Base-by-base conservation (phyloP, 2,113 vertebrate species). In the Rhodinocichla rosea region DNA sequence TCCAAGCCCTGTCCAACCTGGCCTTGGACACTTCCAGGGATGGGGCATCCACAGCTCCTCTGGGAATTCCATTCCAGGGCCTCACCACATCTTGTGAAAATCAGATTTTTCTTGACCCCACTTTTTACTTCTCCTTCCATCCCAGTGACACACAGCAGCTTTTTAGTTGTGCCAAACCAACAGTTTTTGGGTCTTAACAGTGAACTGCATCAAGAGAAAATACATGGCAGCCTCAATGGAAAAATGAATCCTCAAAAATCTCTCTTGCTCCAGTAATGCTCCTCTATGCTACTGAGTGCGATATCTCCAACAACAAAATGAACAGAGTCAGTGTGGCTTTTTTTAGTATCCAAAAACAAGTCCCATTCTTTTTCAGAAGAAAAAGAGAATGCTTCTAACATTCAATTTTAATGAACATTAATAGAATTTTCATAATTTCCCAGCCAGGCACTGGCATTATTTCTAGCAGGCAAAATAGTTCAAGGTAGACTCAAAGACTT, bases 261-360 rank as follows among this genome's bases (percentile, higher is more conserved):
- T 56, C 23, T 26, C 15, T 70, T 4, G 4, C 35, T 81, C 6
- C 33, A 74, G 1, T 21, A 49, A 39, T 0, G 0, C 2, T 63
- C 35, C 32, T 40, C 59, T 47, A 5, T 0, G 0, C 15, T 65
- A 24, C 18, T 3, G 2, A 44, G 4, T 23, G 13, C 35, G 24
- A 22, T 12, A 52, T 56, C 30, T 74, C 62, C 30, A 87, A 45
- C 8, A 60, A 39, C 2, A 92, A 37, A 84, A 59, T 44, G 1
- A 56, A 26, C 23, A n/a, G n/a, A 75, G 39, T 42, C 69, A 60
- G 28, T 10, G 13, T 18, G 35, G 13, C 7, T 75, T 67, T 79
- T 84, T n/a, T 35, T 47, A 2, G 13, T 60, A 68, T 37, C 27
- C 22, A 9, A 87, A 87, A 87, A 2, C 3, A 20, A 22, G 28